A percentile compares a stretch with the other conserved stretches of the same genome.
Conservation (phyloP, 2,797 vertebrate species). For the Amphiprion clarkii region DNA sequence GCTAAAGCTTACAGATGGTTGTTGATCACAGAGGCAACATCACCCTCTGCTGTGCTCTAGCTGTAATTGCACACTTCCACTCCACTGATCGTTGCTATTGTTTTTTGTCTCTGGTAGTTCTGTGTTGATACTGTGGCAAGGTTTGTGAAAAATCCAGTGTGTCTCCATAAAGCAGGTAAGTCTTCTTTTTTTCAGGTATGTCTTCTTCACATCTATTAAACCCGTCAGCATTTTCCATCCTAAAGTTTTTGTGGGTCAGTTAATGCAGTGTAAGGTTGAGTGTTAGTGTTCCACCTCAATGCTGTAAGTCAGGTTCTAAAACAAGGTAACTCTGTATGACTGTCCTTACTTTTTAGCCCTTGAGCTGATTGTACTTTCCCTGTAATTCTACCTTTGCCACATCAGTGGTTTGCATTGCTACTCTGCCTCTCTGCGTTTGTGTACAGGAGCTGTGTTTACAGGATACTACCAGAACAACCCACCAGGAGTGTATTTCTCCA, state of each 20-base stretch:
- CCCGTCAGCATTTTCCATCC: neutral
- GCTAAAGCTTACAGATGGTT: slow-evolving; percentile 4
- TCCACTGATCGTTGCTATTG: neutral
- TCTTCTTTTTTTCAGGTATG: neutral
- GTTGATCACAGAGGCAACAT: slow-evolving; percentile 20
- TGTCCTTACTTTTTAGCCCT: neutral
- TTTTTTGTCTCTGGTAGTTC: slow-evolving; percentile 78
- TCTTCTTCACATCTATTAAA: neutral
- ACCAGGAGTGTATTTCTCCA: slow-evolving; percentile 86
- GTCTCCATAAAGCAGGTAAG: slow-evolving; percentile 91
- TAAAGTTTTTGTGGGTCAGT: too few relatives aligned
- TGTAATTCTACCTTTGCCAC: neutral
- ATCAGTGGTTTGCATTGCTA: neutral
- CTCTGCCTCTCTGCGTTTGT: neutral
- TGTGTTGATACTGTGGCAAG: slow-evolving; percentile 88
- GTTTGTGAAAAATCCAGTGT: slow-evolving; percentile 82
- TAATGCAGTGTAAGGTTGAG: too few relatives aligned
- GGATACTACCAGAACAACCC: slow-evolving; percentile 88
- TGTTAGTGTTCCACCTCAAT: too few relatives aligned
- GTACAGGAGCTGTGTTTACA: slow-evolving; percentile 88
- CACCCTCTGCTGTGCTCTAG: slow-evolving; percentile 50
- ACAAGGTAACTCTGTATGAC: neutral
- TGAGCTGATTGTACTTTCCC: neutral
- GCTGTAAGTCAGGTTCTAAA: too few relatives aligned
- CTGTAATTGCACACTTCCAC: slow-evolving; percentile 7